Percentiles rank a stretch among this genome's conserved stretches.
phyloP scores from a whole-genome alignment of 2,888 invertebrate species.

The Tipula unca region DNA sequence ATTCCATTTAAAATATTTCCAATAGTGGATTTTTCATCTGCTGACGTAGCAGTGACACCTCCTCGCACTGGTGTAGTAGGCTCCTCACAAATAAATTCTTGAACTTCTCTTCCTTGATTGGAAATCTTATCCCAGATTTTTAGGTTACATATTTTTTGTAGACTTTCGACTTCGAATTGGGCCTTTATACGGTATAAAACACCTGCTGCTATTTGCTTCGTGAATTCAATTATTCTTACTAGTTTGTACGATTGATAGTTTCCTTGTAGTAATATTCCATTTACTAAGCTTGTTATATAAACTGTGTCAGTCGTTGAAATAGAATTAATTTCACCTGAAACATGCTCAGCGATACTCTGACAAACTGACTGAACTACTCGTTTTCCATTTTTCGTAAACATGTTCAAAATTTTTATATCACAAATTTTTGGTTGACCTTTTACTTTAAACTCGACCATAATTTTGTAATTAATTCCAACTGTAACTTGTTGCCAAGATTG shows the following conservation, averaged over 20 bases:
- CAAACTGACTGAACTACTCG: neutral
- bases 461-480: neutral
- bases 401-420: neutral
- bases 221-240: slow-evolving; percentile 40
- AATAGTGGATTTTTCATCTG: neutral
- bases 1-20: neutral
- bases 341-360: neutral
- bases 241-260: neutral
- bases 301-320: neutral
- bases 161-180: slow-evolving; percentile 28
- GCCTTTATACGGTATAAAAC: slow-evolving; percentile 49
- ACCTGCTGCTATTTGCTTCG: slow-evolving; percentile 48
- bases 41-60: neutral
- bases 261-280: neutral
- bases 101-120: neutral
- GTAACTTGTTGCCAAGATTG: neutral
- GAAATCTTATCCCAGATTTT: neutral
- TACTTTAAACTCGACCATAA: neutral
- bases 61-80: neutral
- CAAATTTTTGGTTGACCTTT: neutral
- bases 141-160: neutral
- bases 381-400: neutral
- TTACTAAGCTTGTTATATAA: neutral
- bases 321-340: neutral
- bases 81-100: neutral